phyloP scores from a whole-genome alignment of 2,888 invertebrate species.

The Diabrotica balteata region DNA sequence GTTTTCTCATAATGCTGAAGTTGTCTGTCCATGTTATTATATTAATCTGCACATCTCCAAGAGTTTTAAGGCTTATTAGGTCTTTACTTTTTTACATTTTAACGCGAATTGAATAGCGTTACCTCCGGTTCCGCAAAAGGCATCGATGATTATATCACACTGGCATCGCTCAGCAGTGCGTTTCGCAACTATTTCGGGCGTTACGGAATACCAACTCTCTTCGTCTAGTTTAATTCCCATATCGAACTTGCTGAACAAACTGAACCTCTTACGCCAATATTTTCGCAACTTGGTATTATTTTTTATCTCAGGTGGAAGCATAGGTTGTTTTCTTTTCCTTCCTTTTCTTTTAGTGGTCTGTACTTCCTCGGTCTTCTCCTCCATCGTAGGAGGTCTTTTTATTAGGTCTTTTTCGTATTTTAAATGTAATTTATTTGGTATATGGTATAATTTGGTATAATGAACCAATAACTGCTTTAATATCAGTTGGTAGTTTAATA shows the following conservation, averaged over 20 bases:
- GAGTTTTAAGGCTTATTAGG: too few relatives aligned
- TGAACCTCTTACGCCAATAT: conserved; percentile 91
- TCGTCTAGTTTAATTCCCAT: conserved; percentile 88
- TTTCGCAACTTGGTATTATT: conserved; percentile 73
- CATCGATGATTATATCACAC: conserved; percentile 87
- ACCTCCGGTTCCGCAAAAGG: conserved; percentile 98
- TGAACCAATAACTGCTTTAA: too few relatives aligned
- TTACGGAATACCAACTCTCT: conserved; percentile 99
- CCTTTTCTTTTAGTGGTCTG: conserved; percentile 45
- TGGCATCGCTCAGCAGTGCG: conserved; percentile 87
- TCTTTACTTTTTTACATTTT: conserved; percentile 75
- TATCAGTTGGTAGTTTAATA: too few relatives aligned
- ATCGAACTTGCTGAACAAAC: conserved; percentile 89
- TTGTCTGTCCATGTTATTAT: too few relatives aligned
- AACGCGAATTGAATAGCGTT: conserved; percentile 96
- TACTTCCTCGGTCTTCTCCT: conserved; percentile 33
- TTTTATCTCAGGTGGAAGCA: conserved; percentile 69
- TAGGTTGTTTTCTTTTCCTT: conserved; percentile 57
- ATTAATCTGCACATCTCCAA: too few relatives aligned
- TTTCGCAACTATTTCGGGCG: conserved; percentile 91
- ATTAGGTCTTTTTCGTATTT: too few relatives aligned
- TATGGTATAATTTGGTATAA: too few relatives aligned
- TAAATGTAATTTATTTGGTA: too few relatives aligned
- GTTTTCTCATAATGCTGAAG: too few relatives aligned
- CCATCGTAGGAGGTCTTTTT: conserved; percentile 17